phyloP scores from a whole-genome alignment of 2,113 vertebrate genomes.

The Limnothrissa miodon region DNA sequence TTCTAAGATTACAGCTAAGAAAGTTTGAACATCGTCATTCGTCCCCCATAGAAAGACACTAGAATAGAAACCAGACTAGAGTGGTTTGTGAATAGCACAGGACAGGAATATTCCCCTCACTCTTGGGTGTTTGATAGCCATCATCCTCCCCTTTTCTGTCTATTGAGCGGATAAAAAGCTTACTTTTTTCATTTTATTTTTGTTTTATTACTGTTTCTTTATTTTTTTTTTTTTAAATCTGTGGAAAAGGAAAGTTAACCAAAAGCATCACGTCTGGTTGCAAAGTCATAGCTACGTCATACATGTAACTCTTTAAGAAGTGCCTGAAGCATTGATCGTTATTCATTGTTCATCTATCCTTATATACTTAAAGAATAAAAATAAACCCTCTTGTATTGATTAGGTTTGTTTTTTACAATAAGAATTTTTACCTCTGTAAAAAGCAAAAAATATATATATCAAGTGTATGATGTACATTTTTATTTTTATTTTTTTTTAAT shows the following conservation, averaged over 20 bases:
- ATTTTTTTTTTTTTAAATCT: slow-evolving; percentile 56
- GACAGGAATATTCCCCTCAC: neutral
- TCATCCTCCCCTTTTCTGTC: neutral
- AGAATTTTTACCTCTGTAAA: slow-evolving; percentile 87
- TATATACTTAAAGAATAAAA: slow-evolving; percentile 74
- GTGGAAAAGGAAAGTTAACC: slow-evolving; percentile 82
- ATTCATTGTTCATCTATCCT: slow-evolving; percentile 72
- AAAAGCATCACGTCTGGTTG: slow-evolving; percentile 58
- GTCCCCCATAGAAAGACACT: neutral
- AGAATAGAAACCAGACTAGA: neutral
- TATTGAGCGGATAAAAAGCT: slow-evolving; percentile 24
- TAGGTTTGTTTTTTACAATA: slow-evolving; percentile 67
- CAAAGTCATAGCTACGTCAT: slow-evolving; percentile 71
- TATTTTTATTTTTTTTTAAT: slow-evolving; percentile 66
- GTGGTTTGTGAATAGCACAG: neutral
- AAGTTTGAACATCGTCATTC: neutral
- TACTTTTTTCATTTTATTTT: slow-evolving; percentile 73
- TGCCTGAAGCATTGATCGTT: slow-evolving; percentile 78
- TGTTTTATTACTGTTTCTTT: slow-evolving; percentile 71
- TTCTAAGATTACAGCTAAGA: neutral
- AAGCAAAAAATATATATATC: slow-evolving; percentile 78
- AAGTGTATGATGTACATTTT: slow-evolving; percentile 93
- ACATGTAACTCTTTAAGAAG: slow-evolving; percentile 82
- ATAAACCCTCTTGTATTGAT: slow-evolving; percentile 77
- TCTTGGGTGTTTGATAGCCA: neutral